Percentiles rank a stretch among this genome's conserved stretches.
phyloP scores from a whole-genome alignment of 2,888 invertebrate genomes.

The Dinocampus coccinellae region DNA sequence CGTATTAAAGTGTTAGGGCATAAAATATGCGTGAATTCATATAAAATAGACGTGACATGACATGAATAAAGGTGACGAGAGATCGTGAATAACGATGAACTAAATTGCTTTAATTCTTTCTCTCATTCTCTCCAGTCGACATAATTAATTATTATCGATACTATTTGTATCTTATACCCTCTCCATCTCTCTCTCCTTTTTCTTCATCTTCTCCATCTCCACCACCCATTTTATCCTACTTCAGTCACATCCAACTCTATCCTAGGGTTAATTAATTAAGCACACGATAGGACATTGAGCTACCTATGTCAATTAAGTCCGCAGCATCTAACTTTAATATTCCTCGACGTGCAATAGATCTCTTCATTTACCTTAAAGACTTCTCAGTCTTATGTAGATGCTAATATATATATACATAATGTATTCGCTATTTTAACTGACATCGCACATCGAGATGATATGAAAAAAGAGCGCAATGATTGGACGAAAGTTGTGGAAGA shows the following conservation, averaged over 20 bases:
- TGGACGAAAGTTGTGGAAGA: not conserved
- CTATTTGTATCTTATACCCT: not conserved
- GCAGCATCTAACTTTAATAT: constrained; percentile 51
- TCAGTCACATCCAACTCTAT: too few relatives aligned
- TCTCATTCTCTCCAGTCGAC: constrained; percentile 43
- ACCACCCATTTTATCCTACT: constrained; percentile 31
- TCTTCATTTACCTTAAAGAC: constrained; percentile 49
- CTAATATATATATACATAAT: not conserved
- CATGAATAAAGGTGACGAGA: constrained; percentile 39
- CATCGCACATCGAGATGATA: not conserved
- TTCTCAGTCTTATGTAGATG: not conserved
- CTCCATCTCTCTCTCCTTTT: not conserved
- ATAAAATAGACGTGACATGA: not conserved
- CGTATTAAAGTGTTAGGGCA: not conserved
- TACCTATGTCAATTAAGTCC: constrained; percentile 62
- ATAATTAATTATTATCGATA: constrained; percentile 60
- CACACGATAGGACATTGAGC: constrained; percentile 54
- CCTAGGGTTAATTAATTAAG: constrained; percentile 65
- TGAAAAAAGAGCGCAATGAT: not conserved
- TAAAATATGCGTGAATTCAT: not conserved
- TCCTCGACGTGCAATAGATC: constrained; percentile 51
- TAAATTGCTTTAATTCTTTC: constrained; percentile 16
- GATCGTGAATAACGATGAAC: constrained; percentile 44
- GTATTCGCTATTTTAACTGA: not conserved
- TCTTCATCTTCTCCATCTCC: not conserved